Evolutionary conservation across 1,140 invertebrate genomes (phyloP), one percentile per base, ranked within the genome.

Genomic region (Agrilus planipennis): DNA sequence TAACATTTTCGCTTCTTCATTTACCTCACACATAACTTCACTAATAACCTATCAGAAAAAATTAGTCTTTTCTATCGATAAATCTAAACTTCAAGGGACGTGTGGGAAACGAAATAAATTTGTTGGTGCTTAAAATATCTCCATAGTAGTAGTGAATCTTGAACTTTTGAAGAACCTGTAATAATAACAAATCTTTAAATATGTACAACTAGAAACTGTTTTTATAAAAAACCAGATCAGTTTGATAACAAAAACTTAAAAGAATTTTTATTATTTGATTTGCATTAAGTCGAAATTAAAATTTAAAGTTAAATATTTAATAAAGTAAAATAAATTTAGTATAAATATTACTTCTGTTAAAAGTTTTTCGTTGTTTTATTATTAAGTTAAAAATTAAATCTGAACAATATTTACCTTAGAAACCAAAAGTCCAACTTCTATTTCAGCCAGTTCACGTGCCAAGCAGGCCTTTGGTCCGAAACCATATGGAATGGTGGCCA

Each of bases 71-170:
- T 54, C 66, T 58, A 50, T 77, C 71, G 39, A 75, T 58, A 53
- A 79, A 77, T 54, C 73, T 69, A 52, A 77, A 73, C 53, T 74
- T 74, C 18, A 78, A 58, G 7, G 70, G 61, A 52, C 64, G 71
- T 38, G 70, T 71, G 4, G 75, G 75, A 27, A 64, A 65, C 23
- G 72, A 67, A 22, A 77, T 62, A 49, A 76, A 70, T 41, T 62
- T 60, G 47, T 68, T 69, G 20, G 59, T 69, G 20, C 71, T 69
- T n/a, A 58, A 53, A 23, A 79, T 71, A 39, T 76, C 72, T 12
- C 69, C 72, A 51, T 79, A 78, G 47, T 77, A 72, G 50, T 77
- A 78, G 44, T 77, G 73, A 15, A 79, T 57, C 50, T 63, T 69
- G 45, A 70, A 79, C 48, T 72, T 70, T 39, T 69, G 64, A 25